A percentile compares a stretch with the other conserved stretches of the same genome.
phyloP scores from a whole-genome alignment of 2,113 vertebrate species.

The Pica pica region DNA sequence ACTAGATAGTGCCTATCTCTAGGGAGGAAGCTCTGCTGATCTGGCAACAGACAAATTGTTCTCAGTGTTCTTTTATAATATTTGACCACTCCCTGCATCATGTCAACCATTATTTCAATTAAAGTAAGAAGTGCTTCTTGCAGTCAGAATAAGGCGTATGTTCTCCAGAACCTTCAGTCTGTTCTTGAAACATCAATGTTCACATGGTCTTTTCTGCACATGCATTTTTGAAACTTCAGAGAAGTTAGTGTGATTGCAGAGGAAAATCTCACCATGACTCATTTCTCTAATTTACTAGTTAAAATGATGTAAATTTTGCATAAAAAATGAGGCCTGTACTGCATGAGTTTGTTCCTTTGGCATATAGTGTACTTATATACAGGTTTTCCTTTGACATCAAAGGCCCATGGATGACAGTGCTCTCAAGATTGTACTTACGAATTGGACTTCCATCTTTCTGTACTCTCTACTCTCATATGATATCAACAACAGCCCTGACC shows the following conservation, averaged over 20 bases:
- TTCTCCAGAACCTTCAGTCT: not conserved
- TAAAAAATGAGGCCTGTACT: not conserved
- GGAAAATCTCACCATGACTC: not conserved
- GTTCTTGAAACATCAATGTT: not conserved
- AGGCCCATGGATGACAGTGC: not conserved
- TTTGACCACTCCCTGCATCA: not conserved
- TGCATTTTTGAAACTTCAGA: not conserved
- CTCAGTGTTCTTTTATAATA: not conserved
- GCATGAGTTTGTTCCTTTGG: not conserved
- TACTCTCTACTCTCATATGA: not conserved
- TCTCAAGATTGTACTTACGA: not conserved
- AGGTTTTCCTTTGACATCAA: not conserved
- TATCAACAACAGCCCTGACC: not conserved
- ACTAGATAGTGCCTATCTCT: slow-evolving; percentile 8
- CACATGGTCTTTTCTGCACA: not conserved
- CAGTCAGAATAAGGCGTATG: not conserved
- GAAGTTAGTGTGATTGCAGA: not conserved
- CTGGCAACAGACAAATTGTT: slow-evolving; percentile 16
- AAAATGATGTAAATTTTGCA: not conserved
- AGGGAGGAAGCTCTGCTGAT: slow-evolving; percentile 17
- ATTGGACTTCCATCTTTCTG: not conserved
- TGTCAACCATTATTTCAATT: not conserved
- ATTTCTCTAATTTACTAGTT: not conserved
- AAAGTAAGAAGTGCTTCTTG: not conserved
- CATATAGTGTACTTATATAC: not conserved